Evolutionary conservation across 2,797 vertebrate species (phyloP), one percentile per base, ranked within the genome.

Genomic region (Poeciliopsis presidionis): DNA sequence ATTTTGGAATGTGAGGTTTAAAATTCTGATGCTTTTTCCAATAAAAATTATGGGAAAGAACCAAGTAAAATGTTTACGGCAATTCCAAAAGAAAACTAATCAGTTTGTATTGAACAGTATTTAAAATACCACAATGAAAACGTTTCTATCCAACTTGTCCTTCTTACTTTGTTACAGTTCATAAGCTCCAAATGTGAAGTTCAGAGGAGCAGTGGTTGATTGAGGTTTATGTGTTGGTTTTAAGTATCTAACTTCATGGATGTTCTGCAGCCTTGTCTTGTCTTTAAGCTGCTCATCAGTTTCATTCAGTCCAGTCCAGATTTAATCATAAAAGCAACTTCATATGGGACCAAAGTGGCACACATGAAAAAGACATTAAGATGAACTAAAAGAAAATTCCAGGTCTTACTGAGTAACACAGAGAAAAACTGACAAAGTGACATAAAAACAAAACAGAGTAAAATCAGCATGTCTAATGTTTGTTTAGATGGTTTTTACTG

Each of bases 1-100:
- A 70, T 70, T 45, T 70, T n/a, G 41, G 25, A 45, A 45, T 45
- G 41, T 70, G 28, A 28, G 16, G 39, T 45, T 45, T 45, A 14
- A 70, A 70, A 70, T n/a, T n/a, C 67, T 70, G 22, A 45, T 45
- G 25, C 39, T n/a, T 45, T 45, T n/a, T n/a, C 41, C 67, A 70
- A 70, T n/a, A n/a, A n/a, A 70, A 70, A 43, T 43, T 1, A 70
- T 43, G 36, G 20, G 41, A 70, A 43, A 2, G 67, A 43, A 45
- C 67, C 41, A 43, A 43, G 12, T 28, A 67, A 41, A 67, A 41
- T 22, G 20, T 67, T 8, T 41, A 22, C 22, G 63, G 61, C 18
- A 41, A 12, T 67, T 67, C 36, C 11, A 13, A 25, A 67, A 41
- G 9, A 67, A 43, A 41, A 43, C 1, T 12, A 41, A 67, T 67